These are phyloP conservation scores for Drosophila sp. DNA, from an alignment of 1,140 invertebrate genomes.

Conservation along the genomic window DNA sequence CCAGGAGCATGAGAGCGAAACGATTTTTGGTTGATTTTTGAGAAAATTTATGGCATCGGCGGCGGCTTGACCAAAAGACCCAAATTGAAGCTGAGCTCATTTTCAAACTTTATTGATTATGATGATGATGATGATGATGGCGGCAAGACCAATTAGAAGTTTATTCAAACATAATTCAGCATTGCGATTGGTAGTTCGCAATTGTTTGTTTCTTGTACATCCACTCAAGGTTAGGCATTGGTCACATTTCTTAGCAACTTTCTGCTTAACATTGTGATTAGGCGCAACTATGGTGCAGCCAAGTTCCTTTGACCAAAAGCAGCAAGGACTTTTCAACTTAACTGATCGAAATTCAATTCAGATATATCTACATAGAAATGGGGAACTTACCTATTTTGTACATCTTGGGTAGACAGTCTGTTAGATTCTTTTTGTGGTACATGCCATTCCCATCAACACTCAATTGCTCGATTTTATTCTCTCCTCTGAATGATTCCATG, in stretches of 20 bases:
- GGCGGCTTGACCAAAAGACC: constrained; percentile 63
- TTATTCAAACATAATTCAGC: constrained; percentile 5
- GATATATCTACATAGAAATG: neutral
- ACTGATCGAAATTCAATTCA: neutral
- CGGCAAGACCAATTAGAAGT: constrained; percentile 15
- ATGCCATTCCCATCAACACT: neutral
- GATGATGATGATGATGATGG: neutral
- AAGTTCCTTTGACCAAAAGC: neutral
- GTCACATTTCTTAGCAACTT: neutral
- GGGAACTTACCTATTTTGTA: neutral
- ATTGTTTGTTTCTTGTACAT: neutral
- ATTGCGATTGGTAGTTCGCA: neutral
- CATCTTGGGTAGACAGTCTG: neutral
- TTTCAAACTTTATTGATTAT: constrained; percentile 13
- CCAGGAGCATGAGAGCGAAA: constrained; percentile 28
- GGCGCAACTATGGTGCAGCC: neutral
- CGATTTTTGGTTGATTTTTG: constrained; percentile 66
- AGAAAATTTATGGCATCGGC: constrained; percentile 50
- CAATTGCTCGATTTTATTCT: neutral
- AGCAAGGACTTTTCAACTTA: neutral
- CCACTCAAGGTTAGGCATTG: neutral
- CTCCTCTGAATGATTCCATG: neutral
- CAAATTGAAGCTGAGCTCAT: constrained; percentile 9
- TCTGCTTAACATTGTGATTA: neutral
- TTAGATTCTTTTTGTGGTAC: neutral